Evolutionary conservation across 2,797 vertebrate genomes (phyloP), one percentile per base, ranked within the genome.

Genomic region (Coracias cyanogaster): DNA sequence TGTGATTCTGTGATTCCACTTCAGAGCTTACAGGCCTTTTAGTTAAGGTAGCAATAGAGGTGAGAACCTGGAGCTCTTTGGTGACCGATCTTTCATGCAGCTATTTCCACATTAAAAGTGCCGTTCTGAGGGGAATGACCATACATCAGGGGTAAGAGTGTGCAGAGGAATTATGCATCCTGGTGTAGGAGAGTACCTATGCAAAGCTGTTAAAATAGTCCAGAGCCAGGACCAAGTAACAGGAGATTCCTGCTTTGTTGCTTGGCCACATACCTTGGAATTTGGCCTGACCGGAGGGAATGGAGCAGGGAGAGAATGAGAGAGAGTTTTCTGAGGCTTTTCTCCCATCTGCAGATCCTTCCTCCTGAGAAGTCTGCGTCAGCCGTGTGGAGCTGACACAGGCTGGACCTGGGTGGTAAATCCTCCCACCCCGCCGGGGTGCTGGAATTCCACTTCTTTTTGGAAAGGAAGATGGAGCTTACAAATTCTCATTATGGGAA

Each of bases 321-420:
- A 35, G 57, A 70, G 26, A 73, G 8, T 22, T 74, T 93, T 82
- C 76, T 43, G 37, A 54, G 41, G 45, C 41, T 77, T 14, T 81
- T 71, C 19, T 29, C 11, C 8, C 10, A 3, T 21, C 48, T 69
- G 29, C 61, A 78, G 24, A 17, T 64, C 58, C 35, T 76, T 62
- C 25, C 52, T 87, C 33, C 61, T 66, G 70, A 24, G 20, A 31
- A 54, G 25, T 28, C 62, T 54, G 37, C 8, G 4, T 20, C 0
- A 1, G 15, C 70, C 4, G 0, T 19, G 39, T 43, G 33, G 61
- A 78, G 48, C 20, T 54, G 62, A 29, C 15, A 3, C 13, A 12
- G 72, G 46, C 58, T 70, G 65, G 65, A n/a, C 70, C 46, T 0
- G 1, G 82, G 57, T 37, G 19, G 31, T 39, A 17, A 64, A 60